Percentiles rank a stretch among this genome's conserved stretches.
phyloP scores from a whole-genome alignment of 2,888 invertebrate species.

The Spialia ferax region DNA sequence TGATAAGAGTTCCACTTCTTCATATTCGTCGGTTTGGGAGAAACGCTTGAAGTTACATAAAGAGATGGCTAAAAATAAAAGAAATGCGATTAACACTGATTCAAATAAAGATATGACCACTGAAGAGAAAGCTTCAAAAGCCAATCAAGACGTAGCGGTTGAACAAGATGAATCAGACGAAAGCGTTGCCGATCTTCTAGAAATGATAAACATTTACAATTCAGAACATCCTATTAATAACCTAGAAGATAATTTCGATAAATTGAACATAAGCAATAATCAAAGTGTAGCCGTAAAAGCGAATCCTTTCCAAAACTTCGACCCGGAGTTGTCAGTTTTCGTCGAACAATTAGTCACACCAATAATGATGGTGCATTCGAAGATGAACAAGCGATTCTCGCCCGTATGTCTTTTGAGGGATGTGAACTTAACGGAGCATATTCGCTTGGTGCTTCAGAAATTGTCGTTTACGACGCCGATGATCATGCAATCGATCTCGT shows the following conservation, averaged over 20 bases:
- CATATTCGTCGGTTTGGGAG: conserved; percentile 47
- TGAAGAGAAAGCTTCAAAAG: conserved; percentile 43
- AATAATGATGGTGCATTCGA: conserved; percentile 75
- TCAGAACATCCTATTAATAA: conserved; percentile 43
- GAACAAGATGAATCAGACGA: conserved; percentile 55
- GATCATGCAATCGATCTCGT: conserved; percentile 89
- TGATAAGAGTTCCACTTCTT: conserved; percentile 30
- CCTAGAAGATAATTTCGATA: conserved; percentile 34
- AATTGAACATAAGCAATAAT: conserved; percentile 12
- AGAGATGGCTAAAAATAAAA: conserved; percentile 43
- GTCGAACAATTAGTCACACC: conserved; percentile 75
- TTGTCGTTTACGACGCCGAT: conserved; percentile 72
- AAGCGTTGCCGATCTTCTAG: conserved; percentile 53
- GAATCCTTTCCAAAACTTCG: conserved; percentile 73
- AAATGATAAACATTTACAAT: conserved; percentile 50
- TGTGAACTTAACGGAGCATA: conserved; percentile 64
- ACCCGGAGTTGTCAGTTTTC: conserved; percentile 68
- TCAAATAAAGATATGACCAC: conserved; percentile 52
- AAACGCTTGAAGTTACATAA: conserved; percentile 48
- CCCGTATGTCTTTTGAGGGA: conserved; percentile 57
- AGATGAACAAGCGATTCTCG: conserved; percentile 63
- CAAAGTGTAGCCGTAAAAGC: conserved; percentile 50
- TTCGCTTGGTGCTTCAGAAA: conserved; percentile 62
- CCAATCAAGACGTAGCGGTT: conserved; percentile 42
- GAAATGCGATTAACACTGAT: conserved; percentile 46